Conservation (phyloP, 1,140 invertebrate species). For the Mizuhopecten yessoensis region DNA sequence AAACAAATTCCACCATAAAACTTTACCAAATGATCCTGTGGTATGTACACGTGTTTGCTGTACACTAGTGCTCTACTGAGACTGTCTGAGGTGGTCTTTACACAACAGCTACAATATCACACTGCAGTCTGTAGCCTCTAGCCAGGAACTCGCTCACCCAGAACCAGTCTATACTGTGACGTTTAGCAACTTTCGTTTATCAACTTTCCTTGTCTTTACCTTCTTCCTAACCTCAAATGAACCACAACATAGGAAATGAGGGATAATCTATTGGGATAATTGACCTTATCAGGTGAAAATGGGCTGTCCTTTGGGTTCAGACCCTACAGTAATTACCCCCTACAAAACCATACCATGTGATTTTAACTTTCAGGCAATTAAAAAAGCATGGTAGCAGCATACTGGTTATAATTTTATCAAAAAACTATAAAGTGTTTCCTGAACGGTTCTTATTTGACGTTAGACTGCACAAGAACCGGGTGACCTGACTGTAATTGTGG, state of each 20-base stretch:
- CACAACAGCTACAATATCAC: too few species aligned
- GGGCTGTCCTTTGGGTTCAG: not conserved
- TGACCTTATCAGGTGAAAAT: slow-evolving; percentile 38
- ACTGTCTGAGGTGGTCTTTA: not conserved
- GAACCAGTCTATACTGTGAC: not conserved
- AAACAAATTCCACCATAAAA: not conserved
- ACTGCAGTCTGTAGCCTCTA: not conserved
- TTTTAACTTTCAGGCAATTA: slow-evolving; percentile 24
- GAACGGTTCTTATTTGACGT: slow-evolving; percentile 31
- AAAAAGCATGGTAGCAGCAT: slow-evolving; percentile 14
- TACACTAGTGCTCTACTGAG: not conserved
- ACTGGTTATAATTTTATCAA: slow-evolving; percentile 20
- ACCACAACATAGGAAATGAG: slow-evolving; percentile 21
- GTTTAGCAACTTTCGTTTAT: too few species aligned
- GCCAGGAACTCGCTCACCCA: not conserved
- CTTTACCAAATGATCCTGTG: not conserved
- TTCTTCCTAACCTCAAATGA: slow-evolving; percentile 12
- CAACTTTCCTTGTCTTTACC: slow-evolving; percentile 38
- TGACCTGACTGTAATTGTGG: not conserved
- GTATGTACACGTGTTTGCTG: not conserved
- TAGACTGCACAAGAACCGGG: slow-evolving; percentile 22
- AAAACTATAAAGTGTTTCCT: slow-evolving; percentile 26
- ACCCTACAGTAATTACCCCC: not conserved
- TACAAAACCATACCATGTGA: not conserved
- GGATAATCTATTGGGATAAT: not conserved